Base-by-base conservation (phyloP, 2,797 vertebrate species). In the Eupleurogrammus muticus region DNA sequence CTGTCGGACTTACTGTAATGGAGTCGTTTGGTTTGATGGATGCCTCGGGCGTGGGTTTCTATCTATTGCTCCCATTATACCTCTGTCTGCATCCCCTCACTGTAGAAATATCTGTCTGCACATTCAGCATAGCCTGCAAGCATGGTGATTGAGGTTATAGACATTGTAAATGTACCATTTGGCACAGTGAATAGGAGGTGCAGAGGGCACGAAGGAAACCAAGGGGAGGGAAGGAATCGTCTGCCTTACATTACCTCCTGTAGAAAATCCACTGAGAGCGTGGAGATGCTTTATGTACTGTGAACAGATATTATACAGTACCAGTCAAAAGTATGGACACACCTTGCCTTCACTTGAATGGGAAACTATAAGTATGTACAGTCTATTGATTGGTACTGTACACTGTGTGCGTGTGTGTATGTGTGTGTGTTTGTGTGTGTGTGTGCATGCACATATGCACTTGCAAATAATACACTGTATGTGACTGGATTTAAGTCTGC, bases 1-100 rank as follows among this genome's bases (percentile, higher is more conserved):
- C 90, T 81, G 89, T 92, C 90, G 66, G 90, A 91, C 91, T 92
- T 92, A 93, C 90, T 92, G 92, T 92, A 93, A 93, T 93, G 84
- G 92, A 93, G 91, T 91, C 90, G 82, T 93, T 91, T 88, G 88
- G 88, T 90, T 90, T 93, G 92, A 93, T 90, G 87, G 91, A 92
- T 93, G 90, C 90, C 92, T 83, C 60, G 20, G 89, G 92, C 85
- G 28, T 76, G 57, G 81, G 87, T 78, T 87, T 88, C 88, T 90
- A 90, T 92, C 89, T 89, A 82, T 87, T 74, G 85, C 89, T 89
- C 80, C 84, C 83, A 87, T 89, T 90, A 88, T 86, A 86, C 81
- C 81, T 81, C 85, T 70, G 83, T 84, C 88, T 87, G 82, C 86
- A 73, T 81, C 83, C 81, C 72, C 70, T 80, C 80, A 73, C 82